These are phyloP conservation scores for Phyllostomus discolor DNA, from an alignment of 2,113 vertebrate species.

Conservation along the genomic window DNA sequence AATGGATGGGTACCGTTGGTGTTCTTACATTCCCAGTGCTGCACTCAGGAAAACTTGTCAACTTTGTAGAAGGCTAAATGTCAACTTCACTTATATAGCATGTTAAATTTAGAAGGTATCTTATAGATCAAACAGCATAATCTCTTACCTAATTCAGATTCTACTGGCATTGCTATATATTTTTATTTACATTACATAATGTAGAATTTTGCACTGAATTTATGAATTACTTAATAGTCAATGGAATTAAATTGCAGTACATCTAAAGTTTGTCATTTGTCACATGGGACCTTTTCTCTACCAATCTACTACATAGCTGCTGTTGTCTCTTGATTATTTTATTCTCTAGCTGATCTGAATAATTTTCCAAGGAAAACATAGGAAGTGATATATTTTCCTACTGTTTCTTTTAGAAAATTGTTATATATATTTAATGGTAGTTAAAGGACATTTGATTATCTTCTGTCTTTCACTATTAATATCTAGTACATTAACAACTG, in stretches of 20 bases:
- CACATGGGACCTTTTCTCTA: neutral
- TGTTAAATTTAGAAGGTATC: neutral
- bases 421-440: neutral
- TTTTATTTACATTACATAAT: slow-evolving; percentile 27
- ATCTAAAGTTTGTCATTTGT: neutral
- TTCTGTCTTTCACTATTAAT: neutral
- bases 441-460: neutral
- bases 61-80: neutral
- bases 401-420: neutral
- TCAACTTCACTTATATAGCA: neutral
- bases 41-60: neutral
- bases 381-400: neutral
- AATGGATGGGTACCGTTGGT: neutral
- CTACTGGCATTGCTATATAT: neutral
- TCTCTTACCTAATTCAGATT: neutral
- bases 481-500: neutral
- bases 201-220: neutral
- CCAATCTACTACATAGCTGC: neutral
- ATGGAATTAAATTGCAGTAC: neutral
- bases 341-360: neutral
- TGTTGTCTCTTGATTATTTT: neutral
- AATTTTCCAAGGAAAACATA: neutral
- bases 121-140: neutral
- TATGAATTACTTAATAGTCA: neutral
- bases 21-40: neutral